phyloP scores from a whole-genome alignment of 2,888 invertebrate genomes.

The Syrphus vitripennis region DNA sequence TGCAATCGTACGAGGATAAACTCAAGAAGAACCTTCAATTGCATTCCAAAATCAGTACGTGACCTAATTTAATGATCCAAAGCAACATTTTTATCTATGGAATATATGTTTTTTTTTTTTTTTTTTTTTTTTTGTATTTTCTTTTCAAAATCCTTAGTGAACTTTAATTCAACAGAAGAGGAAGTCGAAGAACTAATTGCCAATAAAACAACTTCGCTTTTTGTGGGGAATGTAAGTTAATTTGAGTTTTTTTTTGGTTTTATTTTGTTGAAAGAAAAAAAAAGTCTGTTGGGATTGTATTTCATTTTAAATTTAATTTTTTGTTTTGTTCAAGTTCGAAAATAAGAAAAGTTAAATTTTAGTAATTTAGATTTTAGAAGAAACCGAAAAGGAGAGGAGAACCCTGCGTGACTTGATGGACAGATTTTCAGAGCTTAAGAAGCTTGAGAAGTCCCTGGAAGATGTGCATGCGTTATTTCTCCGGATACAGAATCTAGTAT shows the following conservation, averaged over 20 bases:
- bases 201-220: constrained; percentile 80
- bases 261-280: background rate
- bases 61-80: constrained; percentile 14
- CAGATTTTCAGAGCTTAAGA: constrained; percentile 79
- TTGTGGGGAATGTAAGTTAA: constrained; percentile 80
- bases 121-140: constrained; percentile 15
- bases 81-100: constrained; percentile 9
- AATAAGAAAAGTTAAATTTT: constrained; percentile 59
- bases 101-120: constrained; percentile 5
- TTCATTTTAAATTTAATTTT: background rate
- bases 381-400: constrained; percentile 80
- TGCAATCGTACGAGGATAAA: constrained; percentile 79
- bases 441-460: constrained; percentile 80
- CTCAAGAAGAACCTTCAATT: constrained; percentile 79
- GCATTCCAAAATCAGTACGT: constrained; percentile 80
- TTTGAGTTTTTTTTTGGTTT: background rate
- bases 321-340: constrained; percentile 25
- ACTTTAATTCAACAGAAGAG: constrained; percentile 79
- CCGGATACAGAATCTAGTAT: constrained; percentile 80
- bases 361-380: constrained; percentile 79
- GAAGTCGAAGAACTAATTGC: constrained; percentile 80
- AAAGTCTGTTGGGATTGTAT: background rate
- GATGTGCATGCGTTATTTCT: constrained; percentile 81
- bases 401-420: constrained; percentile 79
- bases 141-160: constrained; percentile 74